phyloP scores from a whole-genome alignment of 1,140 invertebrate genomes.

The Dermatophagoides farinae region DNA sequence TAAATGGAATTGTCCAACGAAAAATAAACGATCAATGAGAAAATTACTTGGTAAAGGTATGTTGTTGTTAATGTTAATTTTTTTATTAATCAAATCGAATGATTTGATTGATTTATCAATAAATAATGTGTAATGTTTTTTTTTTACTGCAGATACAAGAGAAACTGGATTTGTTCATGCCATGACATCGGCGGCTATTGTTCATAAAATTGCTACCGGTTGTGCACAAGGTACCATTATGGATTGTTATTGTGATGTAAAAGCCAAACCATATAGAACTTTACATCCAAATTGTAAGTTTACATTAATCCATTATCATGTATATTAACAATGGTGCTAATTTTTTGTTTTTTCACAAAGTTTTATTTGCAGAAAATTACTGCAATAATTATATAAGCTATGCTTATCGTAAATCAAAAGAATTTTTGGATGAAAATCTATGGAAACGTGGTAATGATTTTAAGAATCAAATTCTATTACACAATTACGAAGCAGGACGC shows the following conservation, averaged over 20 bases:
- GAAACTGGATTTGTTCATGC: conserved; percentile 83
- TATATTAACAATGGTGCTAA: conserved; percentile 17
- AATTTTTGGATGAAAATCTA: conserved; percentile 44
- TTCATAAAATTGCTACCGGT: conserved; percentile 54
- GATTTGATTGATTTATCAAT: conserved; percentile 3
- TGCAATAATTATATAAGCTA: conserved; percentile 90
- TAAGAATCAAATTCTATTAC: conserved; percentile 51
- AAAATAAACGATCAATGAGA: conserved; percentile 38
- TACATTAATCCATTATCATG: conserved; percentile 18
- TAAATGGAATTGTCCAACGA: conserved; percentile 77
- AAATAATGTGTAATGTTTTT: background rate
- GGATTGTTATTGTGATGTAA: conserved; percentile 59
- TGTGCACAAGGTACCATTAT: conserved; percentile 65
- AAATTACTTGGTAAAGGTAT: conserved; percentile 41
- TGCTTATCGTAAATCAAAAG: conserved; percentile 64
- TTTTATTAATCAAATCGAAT: background rate
- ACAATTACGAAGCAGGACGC: conserved; percentile 90
- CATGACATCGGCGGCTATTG: conserved; percentile 74
- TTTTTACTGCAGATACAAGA: conserved; percentile 46
- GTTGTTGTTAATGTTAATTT: conserved; percentile 16
- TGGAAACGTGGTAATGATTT: conserved; percentile 5
- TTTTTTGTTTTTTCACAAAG: background rate
- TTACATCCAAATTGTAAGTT: conserved; percentile 22
- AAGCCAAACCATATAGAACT: conserved; percentile 18
- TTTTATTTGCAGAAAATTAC: conserved; percentile 56